Conservation (phyloP, 2,113 vertebrate species). For the Suncus etruscus region DNA sequence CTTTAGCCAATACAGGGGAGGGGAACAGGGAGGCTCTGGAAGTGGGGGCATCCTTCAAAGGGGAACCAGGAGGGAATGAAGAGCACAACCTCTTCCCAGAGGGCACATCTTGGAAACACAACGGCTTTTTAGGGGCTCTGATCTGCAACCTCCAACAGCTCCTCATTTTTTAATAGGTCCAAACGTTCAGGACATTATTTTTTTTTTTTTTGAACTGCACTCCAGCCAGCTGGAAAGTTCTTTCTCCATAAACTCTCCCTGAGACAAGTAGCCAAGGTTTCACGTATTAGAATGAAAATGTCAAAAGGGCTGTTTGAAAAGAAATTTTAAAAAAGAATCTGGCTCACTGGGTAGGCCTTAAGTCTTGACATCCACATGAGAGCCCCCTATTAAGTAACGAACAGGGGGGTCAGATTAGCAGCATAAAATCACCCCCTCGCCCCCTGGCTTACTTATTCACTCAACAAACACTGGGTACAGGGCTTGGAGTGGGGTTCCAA, state of each 20-base stretch:
- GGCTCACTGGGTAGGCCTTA: conserved; percentile 25
- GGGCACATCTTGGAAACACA: conserved; percentile 48
- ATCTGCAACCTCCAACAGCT: conserved; percentile 27
- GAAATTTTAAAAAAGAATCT: neutral
- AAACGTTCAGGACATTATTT: conserved; percentile 56
- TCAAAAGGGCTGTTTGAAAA: conserved; percentile 53
- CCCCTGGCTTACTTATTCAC: conserved; percentile 6
- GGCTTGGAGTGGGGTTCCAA: neutral
- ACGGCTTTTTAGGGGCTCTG: conserved; percentile 26
- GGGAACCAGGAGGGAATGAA: conserved; percentile 70
- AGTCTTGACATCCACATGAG: neutral
- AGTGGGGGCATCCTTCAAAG: conserved; percentile 60
- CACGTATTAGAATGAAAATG: conserved; percentile 74
- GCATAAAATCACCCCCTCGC: neutral
- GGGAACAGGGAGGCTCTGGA: too few species aligned
- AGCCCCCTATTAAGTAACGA: neutral
- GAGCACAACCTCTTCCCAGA: conserved; percentile 42
- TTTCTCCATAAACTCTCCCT: conserved; percentile 76
- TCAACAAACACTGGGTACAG: neutral
- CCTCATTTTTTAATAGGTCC: conserved; percentile 61
- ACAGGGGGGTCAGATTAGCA: too few species aligned
- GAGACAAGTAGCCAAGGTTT: conserved; percentile 79
- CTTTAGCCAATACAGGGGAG: conserved; percentile 60
- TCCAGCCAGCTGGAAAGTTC: conserved; percentile 74
- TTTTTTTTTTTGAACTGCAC: conserved; percentile 78